phyloP scores from a whole-genome alignment of 2,888 invertebrate species.

The Acleris holmiana region DNA sequence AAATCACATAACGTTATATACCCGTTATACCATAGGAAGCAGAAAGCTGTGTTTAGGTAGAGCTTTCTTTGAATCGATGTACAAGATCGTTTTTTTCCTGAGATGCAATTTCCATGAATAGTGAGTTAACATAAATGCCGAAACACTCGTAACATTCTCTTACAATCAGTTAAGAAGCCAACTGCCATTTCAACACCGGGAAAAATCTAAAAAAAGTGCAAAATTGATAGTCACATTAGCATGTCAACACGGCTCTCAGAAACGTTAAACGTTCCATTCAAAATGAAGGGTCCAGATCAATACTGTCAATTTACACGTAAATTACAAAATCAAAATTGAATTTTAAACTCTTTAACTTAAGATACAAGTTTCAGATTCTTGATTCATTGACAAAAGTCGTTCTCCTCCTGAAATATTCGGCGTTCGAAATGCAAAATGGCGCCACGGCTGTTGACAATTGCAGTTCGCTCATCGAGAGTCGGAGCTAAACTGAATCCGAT shows the following conservation, averaged over 20 bases:
- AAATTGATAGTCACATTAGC: conserved; percentile 72
- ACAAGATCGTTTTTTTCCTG: no score
- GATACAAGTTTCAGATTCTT: not conserved
- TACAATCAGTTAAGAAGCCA: conserved; percentile 14
- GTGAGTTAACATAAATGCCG: no score
- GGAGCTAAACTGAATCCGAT: conserved; percentile 77
- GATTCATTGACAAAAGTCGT: not conserved
- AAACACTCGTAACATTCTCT: not conserved
- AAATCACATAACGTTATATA: no score
- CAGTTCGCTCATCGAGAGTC: conserved; percentile 51
- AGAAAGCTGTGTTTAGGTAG: no score
- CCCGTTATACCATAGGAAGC: no score
- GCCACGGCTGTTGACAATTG: conserved; percentile 79
- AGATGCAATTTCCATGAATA: no score
- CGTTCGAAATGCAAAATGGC: conserved; percentile 74
- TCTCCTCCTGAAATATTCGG: conserved; percentile 51
- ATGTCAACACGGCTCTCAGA: conserved; percentile 50
- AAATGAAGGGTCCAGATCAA: conserved; percentile 8
- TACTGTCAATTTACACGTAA: not conserved
- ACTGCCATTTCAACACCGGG: conserved; percentile 30
- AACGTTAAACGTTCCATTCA: conserved; percentile 31
- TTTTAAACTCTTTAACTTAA: not conserved
- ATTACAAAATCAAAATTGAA: not conserved
- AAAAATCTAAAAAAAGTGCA: conserved; percentile 46
- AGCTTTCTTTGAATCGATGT: no score